Evolutionary conservation across 2,797 vertebrate genomes (phyloP), one percentile per base, ranked within the genome.

Genomic region (Eurystomus glaucurus): DNA sequence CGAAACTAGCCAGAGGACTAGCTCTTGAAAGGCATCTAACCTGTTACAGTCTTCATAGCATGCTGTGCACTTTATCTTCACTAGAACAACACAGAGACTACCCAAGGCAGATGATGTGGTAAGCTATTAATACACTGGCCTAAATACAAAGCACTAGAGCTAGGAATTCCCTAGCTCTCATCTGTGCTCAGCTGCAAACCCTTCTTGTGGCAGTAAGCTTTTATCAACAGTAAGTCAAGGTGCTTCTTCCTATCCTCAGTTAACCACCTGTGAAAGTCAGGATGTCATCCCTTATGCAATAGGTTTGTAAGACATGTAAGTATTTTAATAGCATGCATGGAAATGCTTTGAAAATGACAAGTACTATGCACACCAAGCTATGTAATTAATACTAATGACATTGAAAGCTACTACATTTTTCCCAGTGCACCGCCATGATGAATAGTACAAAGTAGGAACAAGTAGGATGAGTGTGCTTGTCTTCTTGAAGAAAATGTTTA

Each of bases 61-160:
- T 23, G 19, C 52, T 1, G 0, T 4, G 18, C 35, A 22, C 58
- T 89, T 51, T 2, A 25, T 7, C n/a, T 54, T 62, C 48, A 66
- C 75, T 37, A 58, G 58, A 62, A 76, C 58, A 69, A 86, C 0
- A 0, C n/a, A 57, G 6, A 28, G 90, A 70, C 57, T 50, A 85
- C 51, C 10, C 2, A 66, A 74, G 35, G 84, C 74, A 87, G 74
- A 69, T 69, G 54, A 90, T 51, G 72, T 8, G 48, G 43, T 11
- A 87, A 89, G 84, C 92, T 94, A 92, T 92, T 92, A 94, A 96
- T 97, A 97, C 33, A 5, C 39, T 70, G 86, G 62, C 97, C 95
- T 94, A 95, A 77, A 96, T 92, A 93, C 90, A 93, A 91, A 79
- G 60, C 74, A 82, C 55, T 66, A 29, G 66, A 66, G 84, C 70